phyloP scores from a whole-genome alignment of 2,888 invertebrate genomes.

The Leptarthrus brevirostris region DNA sequence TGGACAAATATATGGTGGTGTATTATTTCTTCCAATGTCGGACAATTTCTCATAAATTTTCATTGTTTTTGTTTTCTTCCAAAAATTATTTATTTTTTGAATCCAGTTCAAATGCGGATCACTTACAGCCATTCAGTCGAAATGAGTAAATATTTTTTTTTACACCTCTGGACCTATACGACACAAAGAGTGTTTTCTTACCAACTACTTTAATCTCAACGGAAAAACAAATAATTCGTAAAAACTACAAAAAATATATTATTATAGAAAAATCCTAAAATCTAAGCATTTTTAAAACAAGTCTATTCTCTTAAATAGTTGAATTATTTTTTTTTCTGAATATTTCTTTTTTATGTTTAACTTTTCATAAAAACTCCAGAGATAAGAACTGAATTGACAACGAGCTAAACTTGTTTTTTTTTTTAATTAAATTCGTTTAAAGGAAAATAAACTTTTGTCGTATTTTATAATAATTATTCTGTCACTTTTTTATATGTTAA shows the following conservation, averaged over 20 bases:
- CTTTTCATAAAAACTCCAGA: neutral
- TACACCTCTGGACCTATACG: conserved; percentile 15
- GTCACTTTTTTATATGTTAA: too few relatives aligned
- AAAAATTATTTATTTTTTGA: neutral
- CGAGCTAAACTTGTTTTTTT: too few relatives aligned
- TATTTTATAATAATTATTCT: neutral
- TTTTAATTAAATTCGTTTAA: too few relatives aligned
- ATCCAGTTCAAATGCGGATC: conserved; percentile 27
- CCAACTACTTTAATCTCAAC: conserved; percentile 17
- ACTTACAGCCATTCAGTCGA: conserved; percentile 20
- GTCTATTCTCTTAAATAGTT: conserved; percentile 25
- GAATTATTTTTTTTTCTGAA: neutral
- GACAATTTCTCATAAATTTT: conserved; percentile 42
- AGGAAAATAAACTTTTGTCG: neutral
- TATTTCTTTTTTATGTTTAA: conserved; percentile 5
- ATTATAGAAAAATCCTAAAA: conserved; percentile 10
- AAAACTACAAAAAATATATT: conserved; percentile 33
- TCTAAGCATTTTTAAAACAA: conserved; percentile 24
- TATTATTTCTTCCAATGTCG: neutral
- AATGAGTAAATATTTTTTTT: conserved; percentile 6
- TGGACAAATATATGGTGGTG: conserved; percentile 19
- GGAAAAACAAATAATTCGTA: conserved; percentile 18
- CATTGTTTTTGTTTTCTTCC: neutral
- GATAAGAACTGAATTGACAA: conserved; percentile 18
- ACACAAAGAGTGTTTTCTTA: conserved; percentile 4